Conservation (phyloP, 2,888 invertebrate genomes). For the Venustoraphidia nigricollis region DNA sequence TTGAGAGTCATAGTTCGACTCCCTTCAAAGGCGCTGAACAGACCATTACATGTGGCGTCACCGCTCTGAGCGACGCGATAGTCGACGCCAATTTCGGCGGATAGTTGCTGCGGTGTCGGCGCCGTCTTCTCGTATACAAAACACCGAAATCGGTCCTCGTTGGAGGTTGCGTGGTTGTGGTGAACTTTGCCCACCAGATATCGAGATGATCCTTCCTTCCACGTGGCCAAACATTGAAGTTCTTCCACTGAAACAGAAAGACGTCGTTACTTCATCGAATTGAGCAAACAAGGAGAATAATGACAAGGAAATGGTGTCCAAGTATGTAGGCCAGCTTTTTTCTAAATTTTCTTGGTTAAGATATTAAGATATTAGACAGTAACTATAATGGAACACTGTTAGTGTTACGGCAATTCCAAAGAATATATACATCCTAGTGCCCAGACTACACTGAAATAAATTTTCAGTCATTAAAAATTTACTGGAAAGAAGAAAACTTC, state of each 20-base stretch:
- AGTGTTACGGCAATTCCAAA: no score
- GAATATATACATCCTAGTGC: no score
- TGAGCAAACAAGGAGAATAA: no score
- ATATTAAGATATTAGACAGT: no score
- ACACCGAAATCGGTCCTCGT: slow-evolving; percentile 87
- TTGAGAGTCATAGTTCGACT: slow-evolving; percentile 70
- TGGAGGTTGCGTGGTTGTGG: slow-evolving; percentile 77
- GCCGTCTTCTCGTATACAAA: slow-evolving; percentile 79
- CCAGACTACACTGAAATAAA: no score
- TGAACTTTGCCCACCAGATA: slow-evolving; percentile 83
- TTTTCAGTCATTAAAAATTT: no score
- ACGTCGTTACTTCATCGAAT: no score
- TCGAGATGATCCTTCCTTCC: slow-evolving; percentile 87
- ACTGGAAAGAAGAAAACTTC: no score
- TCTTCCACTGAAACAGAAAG: slow-evolving; percentile 59
- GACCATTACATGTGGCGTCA: slow-evolving; percentile 85
- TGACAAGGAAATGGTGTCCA: no score
- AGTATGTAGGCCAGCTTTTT: no score
- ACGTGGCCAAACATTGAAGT: slow-evolving; percentile 76
- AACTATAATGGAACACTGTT: no score
- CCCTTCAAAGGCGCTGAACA: slow-evolving; percentile 79
- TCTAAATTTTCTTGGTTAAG: no score
- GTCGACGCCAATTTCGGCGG: slow-evolving; percentile 32
- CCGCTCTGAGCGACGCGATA: slow-evolving; percentile 82
- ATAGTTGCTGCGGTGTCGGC: slow-evolving; percentile 16